Base-by-base conservation (phyloP, 1,140 invertebrate species). In the Drosophila pallidifrons region DNA sequence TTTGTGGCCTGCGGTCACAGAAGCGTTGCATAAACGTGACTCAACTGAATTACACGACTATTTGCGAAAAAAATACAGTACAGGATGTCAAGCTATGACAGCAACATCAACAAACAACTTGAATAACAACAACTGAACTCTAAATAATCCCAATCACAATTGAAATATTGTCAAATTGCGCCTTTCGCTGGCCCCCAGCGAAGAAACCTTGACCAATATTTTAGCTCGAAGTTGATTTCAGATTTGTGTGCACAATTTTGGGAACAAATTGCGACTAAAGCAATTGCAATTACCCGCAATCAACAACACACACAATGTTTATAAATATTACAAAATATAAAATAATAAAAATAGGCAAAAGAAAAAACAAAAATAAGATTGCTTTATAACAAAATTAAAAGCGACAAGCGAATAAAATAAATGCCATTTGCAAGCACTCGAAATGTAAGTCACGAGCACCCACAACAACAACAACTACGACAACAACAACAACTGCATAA, bases 201-300 rank as follows among this genome's bases (percentile, higher is more conserved):
- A 11, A 8, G 73, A 87, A 86, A 86, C 82, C 82, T 86, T 86
- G 82, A 86, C 82, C 83, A 86, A 86, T 88, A 82, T 86, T 25
- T 25, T 68, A 70, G n/a, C 58, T 32, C 38, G 11, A 41, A 5
- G 41, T 68, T 46, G 47, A 52, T 46, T 66, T 75, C 60, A 25
- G 20, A 25, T 25, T 25, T 25, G 3, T 25, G 20, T 46, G 35
- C 25, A 59, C 7, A 55, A 52, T 77, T 75, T 75, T 77, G 51
- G 82, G 76, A 83, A 88, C 80, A 66, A 87, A 87, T 88, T 86
- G 82, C 77, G 54, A 86, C 71, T 79, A 77, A 72, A 55, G 60
- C 73, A 77, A 81, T 81, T 79, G 77, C 83, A 87, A 88, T 89
- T 87, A 87, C 59, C 64, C 52, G 58, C 41, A 67, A 43, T 25